Base-by-base conservation (phyloP, 2,888 invertebrate genomes). In the Drosophila seclusa region DNA sequence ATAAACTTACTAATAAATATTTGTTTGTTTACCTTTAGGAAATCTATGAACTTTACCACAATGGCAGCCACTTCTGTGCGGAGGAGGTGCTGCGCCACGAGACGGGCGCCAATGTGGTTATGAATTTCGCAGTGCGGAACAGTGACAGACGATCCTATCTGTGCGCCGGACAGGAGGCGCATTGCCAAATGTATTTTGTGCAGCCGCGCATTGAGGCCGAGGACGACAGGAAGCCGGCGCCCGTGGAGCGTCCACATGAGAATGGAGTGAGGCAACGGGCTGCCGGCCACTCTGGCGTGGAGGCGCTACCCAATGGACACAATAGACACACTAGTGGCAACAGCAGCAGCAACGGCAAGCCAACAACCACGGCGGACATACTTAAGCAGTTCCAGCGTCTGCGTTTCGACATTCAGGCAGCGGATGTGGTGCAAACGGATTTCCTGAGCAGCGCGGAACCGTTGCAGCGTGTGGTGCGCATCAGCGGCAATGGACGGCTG, bases 131-230 rank as follows among this genome's bases (percentile, higher is more conserved):
- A 0, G 95, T 97, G 7, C 95, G 95, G 71, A 96, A 95, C 80
- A 94, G 95, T 78, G 95, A 95, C 50, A 96, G 96, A 84, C 95
- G 95, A 87, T 96, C 96, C 18, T 96, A 96, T 93, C 93, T 98
- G 59, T 97, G 97, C 2, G 98, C 98, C 11, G 99, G 99, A 0
- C 97, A 98, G 93, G 98, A 98, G 93, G 97, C 97, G 77, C 97
- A 98, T 90, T 98, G 97, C 91, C 97, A 97, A 92, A 94, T 98
- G 85, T 98, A 98, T 91, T 95, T 95, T 91, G 96, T 97, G 5
- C 94, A 94, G 92, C 93, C 94, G 82, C 94, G 95, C 90, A 94
- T 95, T 92, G 94, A 94, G 27, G 78, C 94, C 52, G 94, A 94
- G 32, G 94, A 94, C 16, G 84, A 68, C 0, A 68, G 40, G 6